Evolutionary conservation across 2,113 vertebrate species (phyloP).

Genomic region (Cygnus atratus): DNA sequence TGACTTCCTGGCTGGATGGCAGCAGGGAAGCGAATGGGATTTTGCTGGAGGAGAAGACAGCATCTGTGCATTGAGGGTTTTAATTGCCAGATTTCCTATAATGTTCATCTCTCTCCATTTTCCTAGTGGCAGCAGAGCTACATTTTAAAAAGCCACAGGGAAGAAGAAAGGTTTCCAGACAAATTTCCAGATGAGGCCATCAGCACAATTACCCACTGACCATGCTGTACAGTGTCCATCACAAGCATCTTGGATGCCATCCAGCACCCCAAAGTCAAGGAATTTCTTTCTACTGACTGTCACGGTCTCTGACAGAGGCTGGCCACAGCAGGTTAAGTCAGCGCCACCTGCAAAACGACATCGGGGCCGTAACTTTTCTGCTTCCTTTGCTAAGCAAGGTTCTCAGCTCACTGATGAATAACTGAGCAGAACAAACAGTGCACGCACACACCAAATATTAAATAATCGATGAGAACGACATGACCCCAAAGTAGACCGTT

Average conservation of each 20-base stretch:
- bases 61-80: background rate
- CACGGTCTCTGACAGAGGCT: background rate
- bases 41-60: background rate
- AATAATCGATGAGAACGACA: background rate
- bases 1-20: constrained; percentile 16
- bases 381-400: background rate
- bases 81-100: background rate
- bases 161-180: background rate
- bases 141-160: background rate
- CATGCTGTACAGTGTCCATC: background rate
- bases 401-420: background rate
- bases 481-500: background rate
- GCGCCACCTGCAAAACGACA: background rate
- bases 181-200: background rate
- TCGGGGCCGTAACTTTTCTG: background rate
- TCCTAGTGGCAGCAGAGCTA: background rate
- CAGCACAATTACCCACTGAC: background rate
- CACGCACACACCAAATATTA: background rate
- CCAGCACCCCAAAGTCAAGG: background rate
- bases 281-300: background rate
- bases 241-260: background rate
- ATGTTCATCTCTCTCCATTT: background rate
- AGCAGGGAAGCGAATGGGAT: background rate
- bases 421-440: background rate
- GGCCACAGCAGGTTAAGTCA: background rate